A percentile compares a stretch with the other conserved stretches of the same genome.
phyloP scores from a whole-genome alignment of 2,797 vertebrate species.

The Valencia hispanica region DNA sequence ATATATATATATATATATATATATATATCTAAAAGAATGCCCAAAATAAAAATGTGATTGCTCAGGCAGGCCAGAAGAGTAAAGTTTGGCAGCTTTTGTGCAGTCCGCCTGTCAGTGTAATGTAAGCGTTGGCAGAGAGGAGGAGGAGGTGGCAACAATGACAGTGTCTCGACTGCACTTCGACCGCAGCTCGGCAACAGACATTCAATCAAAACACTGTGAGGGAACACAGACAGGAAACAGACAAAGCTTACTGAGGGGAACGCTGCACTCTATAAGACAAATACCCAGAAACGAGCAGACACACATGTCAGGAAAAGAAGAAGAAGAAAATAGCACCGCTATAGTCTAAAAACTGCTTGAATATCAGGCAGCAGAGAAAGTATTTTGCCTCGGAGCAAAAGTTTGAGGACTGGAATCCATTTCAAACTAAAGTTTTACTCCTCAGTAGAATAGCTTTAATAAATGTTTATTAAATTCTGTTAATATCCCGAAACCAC shows the following conservation, averaged over 20 bases:
- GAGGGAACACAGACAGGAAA: conserved; percentile 56
- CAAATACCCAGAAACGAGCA: conserved; percentile 35
- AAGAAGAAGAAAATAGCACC: conserved; percentile 3
- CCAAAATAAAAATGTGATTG: conserved; percentile 20
- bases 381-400: conserved; percentile 25
- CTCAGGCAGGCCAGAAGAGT: conserved; percentile 44
- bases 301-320: conserved; percentile 23
- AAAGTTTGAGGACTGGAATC: conserved; percentile 31
- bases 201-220: conserved; percentile 67
- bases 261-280: conserved; percentile 46
- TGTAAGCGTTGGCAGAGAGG: conserved; percentile 40
- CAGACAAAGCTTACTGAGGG: conserved; percentile 51
- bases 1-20: background rate
- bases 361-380: conserved; percentile 12
- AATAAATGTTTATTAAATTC: conserved; percentile 44
- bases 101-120: conserved; percentile 39
- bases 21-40: conserved; percentile 9
- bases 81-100: conserved; percentile 55
- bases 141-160: conserved; percentile 55
- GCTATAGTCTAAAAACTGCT: conserved; percentile 24
- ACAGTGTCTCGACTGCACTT: conserved; percentile 66
- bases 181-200: conserved; percentile 54
- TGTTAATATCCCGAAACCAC: conserved; percentile 31
- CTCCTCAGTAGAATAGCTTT: conserved; percentile 13
- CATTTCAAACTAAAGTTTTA: conserved; percentile 23